A percentile compares a stretch with the other conserved stretches of the same genome.
Conservation (phyloP, 2,888 invertebrate genomes). For the Drosophila phalerata region DNA sequence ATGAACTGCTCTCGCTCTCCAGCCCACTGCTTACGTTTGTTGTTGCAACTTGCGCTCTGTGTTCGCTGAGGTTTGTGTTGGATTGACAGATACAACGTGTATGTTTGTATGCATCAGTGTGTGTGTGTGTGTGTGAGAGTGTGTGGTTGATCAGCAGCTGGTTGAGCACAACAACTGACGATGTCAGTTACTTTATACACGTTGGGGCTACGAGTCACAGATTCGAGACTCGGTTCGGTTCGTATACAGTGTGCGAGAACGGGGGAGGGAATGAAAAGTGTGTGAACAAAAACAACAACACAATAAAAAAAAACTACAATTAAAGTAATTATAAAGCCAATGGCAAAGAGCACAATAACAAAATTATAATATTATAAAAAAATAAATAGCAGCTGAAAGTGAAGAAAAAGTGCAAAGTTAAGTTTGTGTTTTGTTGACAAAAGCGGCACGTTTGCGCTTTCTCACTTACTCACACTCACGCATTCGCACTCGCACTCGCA, state of each 20-base stretch:
- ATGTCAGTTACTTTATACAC: slow-evolving; percentile 69
- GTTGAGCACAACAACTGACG: slow-evolving; percentile 45
- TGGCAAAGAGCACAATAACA: slow-evolving; percentile 36
- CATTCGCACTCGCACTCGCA: slow-evolving; percentile 13
- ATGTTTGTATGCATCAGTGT: slow-evolving; percentile 1
- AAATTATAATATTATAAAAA: slow-evolving; percentile 22
- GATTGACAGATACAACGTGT: slow-evolving; percentile 14
- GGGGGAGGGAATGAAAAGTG: slow-evolving; percentile 37
- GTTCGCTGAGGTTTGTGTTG: slow-evolving; percentile 42
- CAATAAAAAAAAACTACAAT: slow-evolving; percentile 23
- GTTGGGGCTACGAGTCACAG: slow-evolving; percentile 68
- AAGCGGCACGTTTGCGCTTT: slow-evolving; percentile 80
- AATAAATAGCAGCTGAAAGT: slow-evolving; percentile 43
- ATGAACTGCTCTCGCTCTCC: neutral
- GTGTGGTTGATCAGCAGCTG: slow-evolving; percentile 58
- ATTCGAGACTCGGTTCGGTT: slow-evolving; percentile 25
- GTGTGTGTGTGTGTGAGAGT: slow-evolving; percentile 6
- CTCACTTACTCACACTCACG: slow-evolving; percentile 36
- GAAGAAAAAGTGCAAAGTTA: slow-evolving; percentile 59
- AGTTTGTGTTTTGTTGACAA: slow-evolving; percentile 64
- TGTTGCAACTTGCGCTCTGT: slow-evolving; percentile 32
- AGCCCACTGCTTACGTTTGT: slow-evolving; percentile 1
- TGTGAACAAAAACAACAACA: slow-evolving; percentile 41
- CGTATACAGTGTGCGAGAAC: slow-evolving; percentile 19
- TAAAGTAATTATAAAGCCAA: slow-evolving; percentile 54